Conservation (phyloP, 2,797 vertebrate species). For the Nannoperca australis region DNA sequence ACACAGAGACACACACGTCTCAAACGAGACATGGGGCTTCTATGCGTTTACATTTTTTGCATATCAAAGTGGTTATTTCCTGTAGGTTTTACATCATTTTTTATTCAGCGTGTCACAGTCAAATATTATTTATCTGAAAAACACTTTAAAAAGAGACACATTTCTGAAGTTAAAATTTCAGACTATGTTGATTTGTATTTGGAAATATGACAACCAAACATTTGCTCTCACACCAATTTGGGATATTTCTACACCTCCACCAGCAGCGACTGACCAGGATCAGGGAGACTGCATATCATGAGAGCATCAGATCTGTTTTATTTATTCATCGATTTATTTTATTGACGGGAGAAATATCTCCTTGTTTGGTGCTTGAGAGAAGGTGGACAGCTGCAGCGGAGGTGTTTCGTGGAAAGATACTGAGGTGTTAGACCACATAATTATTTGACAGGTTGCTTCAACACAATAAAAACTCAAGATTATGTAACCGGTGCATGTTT, state of each 20-base stretch:
- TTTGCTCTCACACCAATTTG: not conserved
- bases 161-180: not conserved
- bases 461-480: constrained; percentile 31
- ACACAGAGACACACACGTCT: not conserved
- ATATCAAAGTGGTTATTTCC: constrained; percentile 9
- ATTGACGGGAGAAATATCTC: constrained; percentile 11
- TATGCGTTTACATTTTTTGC: not conserved
- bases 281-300: not conserved
- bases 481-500: constrained; percentile 34
- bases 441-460: constrained; percentile 37
- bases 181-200: constrained; percentile 2
- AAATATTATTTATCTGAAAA: not conserved
- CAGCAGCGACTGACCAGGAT: not conserved
- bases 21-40: not conserved
- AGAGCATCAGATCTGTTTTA: constrained; percentile 17
- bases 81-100: not conserved
- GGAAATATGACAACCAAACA: constrained; percentile 15
- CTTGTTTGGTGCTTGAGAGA: not conserved
- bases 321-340: constrained; percentile 3
- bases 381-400: constrained; percentile 59
- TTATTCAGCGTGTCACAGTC: not conserved
- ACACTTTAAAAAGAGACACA: not conserved
- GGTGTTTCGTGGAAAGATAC: constrained; percentile 38
- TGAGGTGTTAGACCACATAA: constrained; percentile 47
- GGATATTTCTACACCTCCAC: constrained; percentile 16